Base-by-base conservation (phyloP, 2,888 invertebrate species). In the Lasioglossum calceatum region DNA sequence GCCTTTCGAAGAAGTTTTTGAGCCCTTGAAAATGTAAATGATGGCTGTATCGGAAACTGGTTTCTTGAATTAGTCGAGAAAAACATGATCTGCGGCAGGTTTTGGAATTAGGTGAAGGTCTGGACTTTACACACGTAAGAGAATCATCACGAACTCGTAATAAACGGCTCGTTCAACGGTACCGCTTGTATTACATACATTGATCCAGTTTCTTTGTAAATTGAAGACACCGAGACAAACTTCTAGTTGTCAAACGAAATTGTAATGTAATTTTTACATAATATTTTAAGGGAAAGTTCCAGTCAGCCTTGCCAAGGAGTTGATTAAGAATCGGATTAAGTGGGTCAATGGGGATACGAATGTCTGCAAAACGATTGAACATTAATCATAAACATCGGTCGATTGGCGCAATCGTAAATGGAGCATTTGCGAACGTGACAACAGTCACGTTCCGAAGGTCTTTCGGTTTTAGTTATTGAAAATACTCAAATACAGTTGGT, bases 271-370 rank as follows among this genome's bases (percentile, higher is more conserved):
- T 19, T 23, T 47, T 73, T 50, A 47, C 16, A 61, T 61, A 36
- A 39, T 64, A 32, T 61, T 80, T 71, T 12, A 27, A 72, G 73
- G 70, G 79, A 86, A 87, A 79, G 81, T 79, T n/a, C 72, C 16
- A 58, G 64, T 32, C 42, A 82, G 50, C 82, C 83, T 87, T 82
- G 87, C 50, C 80, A 80, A 86, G 79, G 77, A 89, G 82, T 85
- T 86, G 77, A 79, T 87, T 83, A 70, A 79, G 61, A 70, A 80
- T 67, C 58, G 32, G 32, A 70, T 67, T 80, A 88, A 79, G 78
- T 89, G 58, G 84, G 85, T 85, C 89, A 67, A 83, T 76, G 27
- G 50, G 42, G 54, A 78, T 50, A 75, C 27, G 67, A 80, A 75
- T 1, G 36, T 27, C 8, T 39, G n/a, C 67, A 67, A 74, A 27